Percentiles rank a stretch among this genome's conserved stretches.
phyloP scores from a whole-genome alignment of 2,797 vertebrate species.

The Geotrypetes seraphini region DNA sequence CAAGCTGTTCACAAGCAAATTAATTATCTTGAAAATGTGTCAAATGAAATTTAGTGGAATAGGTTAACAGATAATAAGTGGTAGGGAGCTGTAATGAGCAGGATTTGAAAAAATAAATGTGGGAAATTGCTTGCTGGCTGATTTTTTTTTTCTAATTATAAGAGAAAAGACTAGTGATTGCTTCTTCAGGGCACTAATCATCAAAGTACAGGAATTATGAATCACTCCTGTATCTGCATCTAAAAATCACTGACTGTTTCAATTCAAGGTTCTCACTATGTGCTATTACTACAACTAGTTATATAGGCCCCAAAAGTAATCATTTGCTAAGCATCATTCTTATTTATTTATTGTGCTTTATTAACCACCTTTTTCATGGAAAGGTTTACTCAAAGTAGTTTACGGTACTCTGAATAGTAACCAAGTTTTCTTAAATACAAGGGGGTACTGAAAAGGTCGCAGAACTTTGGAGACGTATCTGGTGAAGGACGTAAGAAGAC shows the following conservation, averaged over 20 bases:
- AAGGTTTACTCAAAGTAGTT: no score
- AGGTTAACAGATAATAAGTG: constrained; percentile 7
- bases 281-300: background rate
- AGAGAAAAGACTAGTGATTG: background rate
- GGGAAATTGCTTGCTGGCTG: background rate
- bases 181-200: background rate
- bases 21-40: constrained; percentile 9
- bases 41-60: constrained; percentile 7
- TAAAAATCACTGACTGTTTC: background rate
- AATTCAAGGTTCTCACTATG: background rate
- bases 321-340: rapidly evolving
- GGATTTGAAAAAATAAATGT: constrained; percentile 7
- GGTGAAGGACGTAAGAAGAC: no score
- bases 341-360: no score
- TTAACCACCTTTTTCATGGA: no score
- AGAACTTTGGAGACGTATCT: no score
- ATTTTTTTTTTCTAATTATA: constrained; percentile 2
- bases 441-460: no score
- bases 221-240: background rate
- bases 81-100: constrained; percentile 14
- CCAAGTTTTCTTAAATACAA: no score
- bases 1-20: constrained; percentile 10
- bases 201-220: background rate
- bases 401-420: no score
- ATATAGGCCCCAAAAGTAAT: background rate